phyloP scores from a whole-genome alignment of 2,113 vertebrate genomes.

The Zosterops lateralis region DNA sequence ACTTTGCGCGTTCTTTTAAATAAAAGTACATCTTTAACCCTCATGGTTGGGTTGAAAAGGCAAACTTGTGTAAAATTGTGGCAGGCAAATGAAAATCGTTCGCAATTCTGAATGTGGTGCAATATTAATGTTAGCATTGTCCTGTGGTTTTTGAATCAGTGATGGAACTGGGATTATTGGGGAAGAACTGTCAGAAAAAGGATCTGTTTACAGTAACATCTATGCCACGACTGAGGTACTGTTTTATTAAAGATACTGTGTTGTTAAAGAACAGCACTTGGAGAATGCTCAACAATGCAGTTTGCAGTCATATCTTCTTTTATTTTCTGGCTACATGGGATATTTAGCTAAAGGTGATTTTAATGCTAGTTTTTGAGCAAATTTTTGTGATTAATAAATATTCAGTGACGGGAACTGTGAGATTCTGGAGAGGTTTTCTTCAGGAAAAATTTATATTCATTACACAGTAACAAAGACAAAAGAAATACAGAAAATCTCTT shows the following conservation, averaged over 20 bases:
- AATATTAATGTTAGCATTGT: not conserved
- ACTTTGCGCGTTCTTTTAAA: not conserved
- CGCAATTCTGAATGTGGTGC: not conserved
- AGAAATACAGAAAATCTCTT: not conserved
- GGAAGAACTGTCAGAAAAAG: not conserved
- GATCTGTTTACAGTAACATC: not conserved
- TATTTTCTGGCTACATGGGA: not conserved
- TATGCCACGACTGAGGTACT: not conserved
- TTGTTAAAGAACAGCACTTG: not conserved
- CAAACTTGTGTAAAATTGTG: not conserved
- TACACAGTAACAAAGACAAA: not conserved
- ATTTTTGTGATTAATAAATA: not conserved
- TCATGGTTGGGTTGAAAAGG: not conserved
- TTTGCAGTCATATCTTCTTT: not conserved
- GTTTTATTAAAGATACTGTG: not conserved
- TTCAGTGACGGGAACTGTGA: not conserved
- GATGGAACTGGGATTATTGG: not conserved
- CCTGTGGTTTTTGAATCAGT: not conserved
- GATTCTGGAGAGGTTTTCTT: not conserved
- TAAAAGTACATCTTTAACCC: not conserved
- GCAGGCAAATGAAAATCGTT: not conserved
- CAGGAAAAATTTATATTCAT: not conserved
- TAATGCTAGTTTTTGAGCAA: not conserved
- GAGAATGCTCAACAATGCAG: not conserved
- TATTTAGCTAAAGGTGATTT: not conserved